Conservation (phyloP, 2,113 vertebrate genomes). For the Phylloscopus trochilus region DNA sequence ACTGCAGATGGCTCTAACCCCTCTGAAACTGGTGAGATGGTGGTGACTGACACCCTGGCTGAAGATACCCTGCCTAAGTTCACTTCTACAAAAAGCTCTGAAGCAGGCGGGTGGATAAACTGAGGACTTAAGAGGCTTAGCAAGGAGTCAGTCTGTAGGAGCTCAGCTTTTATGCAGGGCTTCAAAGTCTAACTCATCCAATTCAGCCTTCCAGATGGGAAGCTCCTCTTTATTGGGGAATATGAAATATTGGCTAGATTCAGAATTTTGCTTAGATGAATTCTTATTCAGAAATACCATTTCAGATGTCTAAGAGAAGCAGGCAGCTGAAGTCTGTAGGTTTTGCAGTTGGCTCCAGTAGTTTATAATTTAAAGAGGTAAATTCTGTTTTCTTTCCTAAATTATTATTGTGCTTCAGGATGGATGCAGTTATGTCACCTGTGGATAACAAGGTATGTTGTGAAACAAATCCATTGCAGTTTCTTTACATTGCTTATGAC, state of each 20-base stretch:
- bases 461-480: neutral
- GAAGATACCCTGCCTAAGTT: neutral
- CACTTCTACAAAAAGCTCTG: neutral
- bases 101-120: neutral
- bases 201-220: constrained; percentile 32
- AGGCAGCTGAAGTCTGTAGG: neutral
- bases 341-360: neutral
- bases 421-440: neutral
- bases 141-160: constrained; percentile 16
- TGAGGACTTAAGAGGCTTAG: constrained; percentile 51
- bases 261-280: neutral
- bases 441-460: neutral
- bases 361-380: neutral
- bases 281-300: neutral
- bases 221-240: neutral
- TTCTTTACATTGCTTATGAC: neutral
- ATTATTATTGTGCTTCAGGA: neutral
- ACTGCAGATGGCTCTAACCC: neutral
- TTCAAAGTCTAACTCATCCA: constrained; percentile 6
- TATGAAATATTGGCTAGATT: neutral
- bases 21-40: neutral
- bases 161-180: neutral
- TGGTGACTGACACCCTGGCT: neutral
- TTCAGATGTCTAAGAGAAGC: neutral
- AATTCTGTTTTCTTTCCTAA: neutral